Evolutionary conservation across 2,797 vertebrate genomes (phyloP).

Genomic region (Pangasius djambal): DNA sequence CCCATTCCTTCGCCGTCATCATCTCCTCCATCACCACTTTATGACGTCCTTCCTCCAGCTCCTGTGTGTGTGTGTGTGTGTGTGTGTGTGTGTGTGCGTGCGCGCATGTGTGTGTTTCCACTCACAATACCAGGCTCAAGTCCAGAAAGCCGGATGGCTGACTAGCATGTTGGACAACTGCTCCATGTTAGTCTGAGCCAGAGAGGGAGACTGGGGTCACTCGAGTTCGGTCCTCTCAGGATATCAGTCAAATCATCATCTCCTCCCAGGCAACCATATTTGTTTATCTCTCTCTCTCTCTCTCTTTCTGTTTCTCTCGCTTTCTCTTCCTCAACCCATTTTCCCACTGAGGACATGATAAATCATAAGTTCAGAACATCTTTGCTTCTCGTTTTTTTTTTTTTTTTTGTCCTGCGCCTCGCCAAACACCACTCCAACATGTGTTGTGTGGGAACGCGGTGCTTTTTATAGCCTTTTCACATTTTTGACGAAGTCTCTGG

Average conservation of each 20-base stretch:
- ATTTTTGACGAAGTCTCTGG: background rate
- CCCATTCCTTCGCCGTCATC: constrained; percentile 35
- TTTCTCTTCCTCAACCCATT: background rate
- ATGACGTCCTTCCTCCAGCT: constrained; percentile 36
- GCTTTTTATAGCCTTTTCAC: constrained; percentile 29
- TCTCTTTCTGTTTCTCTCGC: constrained; percentile 11
- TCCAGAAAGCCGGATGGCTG: constrained; percentile 68
- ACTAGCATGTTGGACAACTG: constrained; percentile 74
- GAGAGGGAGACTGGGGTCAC: constrained; percentile 67
- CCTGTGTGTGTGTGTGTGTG: constrained; percentile 3
- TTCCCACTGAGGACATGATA: background rate
- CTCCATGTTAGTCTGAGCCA: constrained; percentile 69
- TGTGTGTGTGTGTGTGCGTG: constrained; percentile 36
- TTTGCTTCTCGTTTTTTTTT: background rate
- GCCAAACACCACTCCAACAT: constrained; percentile 15
- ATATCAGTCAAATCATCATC: constrained; percentile 69
- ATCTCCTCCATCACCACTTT: constrained; percentile 34
- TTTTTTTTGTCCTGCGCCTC: background rate
- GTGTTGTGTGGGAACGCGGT: constrained; percentile 6
- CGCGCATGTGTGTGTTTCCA: constrained; percentile 66
- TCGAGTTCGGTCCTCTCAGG: constrained; percentile 79
- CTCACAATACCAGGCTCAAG: constrained; percentile 69
- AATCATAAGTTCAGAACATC: background rate
- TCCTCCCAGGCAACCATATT: constrained; percentile 64
- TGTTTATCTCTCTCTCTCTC: constrained; percentile 53